Conservation (phyloP, 2,113 vertebrate species). For the Phylloscopus trochilus region DNA sequence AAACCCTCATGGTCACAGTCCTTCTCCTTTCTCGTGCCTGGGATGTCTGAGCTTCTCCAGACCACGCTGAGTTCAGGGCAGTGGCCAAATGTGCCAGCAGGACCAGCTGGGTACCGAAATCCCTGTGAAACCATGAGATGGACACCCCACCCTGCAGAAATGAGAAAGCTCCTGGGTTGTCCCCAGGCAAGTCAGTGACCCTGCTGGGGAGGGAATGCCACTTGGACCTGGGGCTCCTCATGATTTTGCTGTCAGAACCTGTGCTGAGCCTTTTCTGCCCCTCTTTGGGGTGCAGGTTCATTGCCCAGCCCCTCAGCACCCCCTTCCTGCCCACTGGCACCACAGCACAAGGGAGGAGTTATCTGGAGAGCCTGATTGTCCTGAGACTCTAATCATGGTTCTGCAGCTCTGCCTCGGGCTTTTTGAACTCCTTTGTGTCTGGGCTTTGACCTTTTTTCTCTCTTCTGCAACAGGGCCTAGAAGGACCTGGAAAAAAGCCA, state of each 20-base stretch:
- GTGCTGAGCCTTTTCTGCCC: not conserved
- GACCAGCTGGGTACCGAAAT: not conserved
- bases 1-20: not conserved
- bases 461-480: not conserved
- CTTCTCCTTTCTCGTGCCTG: not conserved
- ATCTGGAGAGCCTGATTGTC: not conserved
- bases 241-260: not conserved
- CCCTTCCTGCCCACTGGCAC: fast-evolving
- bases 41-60: not conserved
- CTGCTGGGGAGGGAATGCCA: not conserved
- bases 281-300: not conserved
- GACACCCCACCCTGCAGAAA: not conserved
- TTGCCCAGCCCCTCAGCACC: not conserved
- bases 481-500: not conserved
- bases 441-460: not conserved
- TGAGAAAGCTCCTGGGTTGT: not conserved
- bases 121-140: fast-evolving
- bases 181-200: not conserved
- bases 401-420: not conserved
- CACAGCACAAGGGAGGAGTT: fast-evolving
- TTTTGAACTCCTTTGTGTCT: not conserved
- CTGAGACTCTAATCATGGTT: not conserved
- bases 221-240: fast-evolving
- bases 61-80: fast-evolving
- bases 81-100: not conserved